A percentile compares a stretch with the other conserved stretches of the same genome.
Evolutionary conservation across 92 coral and sea anemone genomes (phyloP).

Genomic region (Phenganax marumi): DNA sequence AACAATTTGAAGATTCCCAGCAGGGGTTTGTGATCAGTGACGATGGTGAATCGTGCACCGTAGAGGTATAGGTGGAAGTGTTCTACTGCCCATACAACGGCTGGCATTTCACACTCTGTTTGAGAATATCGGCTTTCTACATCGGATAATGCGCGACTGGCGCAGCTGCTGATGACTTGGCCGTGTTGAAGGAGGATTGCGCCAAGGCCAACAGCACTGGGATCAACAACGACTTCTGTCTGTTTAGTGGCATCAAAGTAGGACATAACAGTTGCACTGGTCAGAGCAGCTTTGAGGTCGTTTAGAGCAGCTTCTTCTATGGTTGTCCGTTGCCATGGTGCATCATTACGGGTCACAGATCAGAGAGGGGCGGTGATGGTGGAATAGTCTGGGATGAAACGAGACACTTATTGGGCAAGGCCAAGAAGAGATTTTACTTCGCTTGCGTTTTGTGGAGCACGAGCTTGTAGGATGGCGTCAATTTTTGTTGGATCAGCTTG

Average conservation of each 20-base stretch:
- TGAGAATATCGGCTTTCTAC: conserved; percentile 55
- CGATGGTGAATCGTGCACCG: too few species aligned
- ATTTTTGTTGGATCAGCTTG: conserved; percentile 40
- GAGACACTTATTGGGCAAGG: conserved; percentile 42
- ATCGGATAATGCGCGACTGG: conserved; percentile 59
- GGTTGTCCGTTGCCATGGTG: conserved; percentile 60
- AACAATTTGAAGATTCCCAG: conserved; percentile 45
- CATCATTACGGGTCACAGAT: conserved; percentile 49
- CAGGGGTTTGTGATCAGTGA: too few species aligned
- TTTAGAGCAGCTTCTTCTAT: conserved; percentile 56
- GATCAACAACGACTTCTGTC: not conserved
- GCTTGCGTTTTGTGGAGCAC: conserved; percentile 50
- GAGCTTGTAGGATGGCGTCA: conserved; percentile 42
- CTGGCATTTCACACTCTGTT: conserved; percentile 58
- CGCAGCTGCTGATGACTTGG: conserved; percentile 56
- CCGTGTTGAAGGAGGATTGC: conserved; percentile 9
- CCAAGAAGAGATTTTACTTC: conserved; percentile 43
- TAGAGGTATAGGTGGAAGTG: too few species aligned
- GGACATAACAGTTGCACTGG: conserved; percentile 57
- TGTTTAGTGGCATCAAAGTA: conserved; percentile 52
- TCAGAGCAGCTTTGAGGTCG: conserved; percentile 56
- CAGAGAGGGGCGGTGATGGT: conserved; percentile 60
- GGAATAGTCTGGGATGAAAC: conserved; percentile 45
- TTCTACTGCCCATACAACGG: too few species aligned
- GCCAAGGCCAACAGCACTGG: conserved; percentile 21